Conservation (phyloP, 2,888 invertebrate species). For the Anticlea derivata region DNA sequence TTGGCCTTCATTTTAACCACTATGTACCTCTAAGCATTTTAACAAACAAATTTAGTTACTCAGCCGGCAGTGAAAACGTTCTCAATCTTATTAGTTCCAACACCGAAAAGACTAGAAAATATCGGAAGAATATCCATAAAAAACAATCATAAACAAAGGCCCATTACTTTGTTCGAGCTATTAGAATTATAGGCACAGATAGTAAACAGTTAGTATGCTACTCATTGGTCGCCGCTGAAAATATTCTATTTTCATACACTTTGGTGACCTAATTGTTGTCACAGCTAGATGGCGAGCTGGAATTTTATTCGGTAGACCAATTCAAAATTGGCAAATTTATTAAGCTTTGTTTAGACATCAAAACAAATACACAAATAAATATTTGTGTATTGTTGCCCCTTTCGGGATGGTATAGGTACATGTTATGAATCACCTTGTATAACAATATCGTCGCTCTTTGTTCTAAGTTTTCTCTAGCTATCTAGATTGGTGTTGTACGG, state of each 20-base stretch:
- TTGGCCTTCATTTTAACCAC: not conserved
- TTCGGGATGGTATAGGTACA: no score
- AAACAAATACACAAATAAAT: no score
- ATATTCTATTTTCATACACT: constrained; percentile 34
- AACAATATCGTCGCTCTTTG: no score
- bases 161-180: not conserved
- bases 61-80: not conserved
- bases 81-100: no score
- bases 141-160: constrained; percentile 5
- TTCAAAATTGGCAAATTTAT: not conserved
- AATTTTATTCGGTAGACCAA: not conserved
- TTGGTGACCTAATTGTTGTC: constrained; percentile 29
- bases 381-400: no score
- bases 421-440: no score
- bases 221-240: constrained; percentile 10
- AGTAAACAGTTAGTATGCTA: not conserved
- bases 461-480: no score
- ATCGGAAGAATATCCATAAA: constrained; percentile 8
- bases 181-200: not conserved
- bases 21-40: no score
- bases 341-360: not conserved
- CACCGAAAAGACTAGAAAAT: not conserved
- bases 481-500: no score
- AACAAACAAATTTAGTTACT: not conserved
- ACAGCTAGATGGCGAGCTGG: constrained; percentile 2